Evolutionary conservation across 2,113 vertebrate genomes (phyloP).

Genomic region (Euleptes europaea): DNA sequence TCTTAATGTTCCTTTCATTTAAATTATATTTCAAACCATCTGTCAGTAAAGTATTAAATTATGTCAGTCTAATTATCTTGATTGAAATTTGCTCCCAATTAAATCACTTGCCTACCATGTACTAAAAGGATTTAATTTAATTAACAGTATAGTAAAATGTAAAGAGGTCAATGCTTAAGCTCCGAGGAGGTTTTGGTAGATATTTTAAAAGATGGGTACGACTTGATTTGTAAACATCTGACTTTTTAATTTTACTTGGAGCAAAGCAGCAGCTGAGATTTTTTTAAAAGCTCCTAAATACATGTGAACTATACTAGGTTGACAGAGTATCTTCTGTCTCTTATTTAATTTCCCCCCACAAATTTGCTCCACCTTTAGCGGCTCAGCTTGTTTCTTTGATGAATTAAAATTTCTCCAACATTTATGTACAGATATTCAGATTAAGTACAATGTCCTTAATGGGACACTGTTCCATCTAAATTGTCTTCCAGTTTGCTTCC

Average conservation of each 20-base stretch:
- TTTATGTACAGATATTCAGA: constrained; percentile 11
- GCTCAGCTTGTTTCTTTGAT: background rate
- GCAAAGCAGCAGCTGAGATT: background rate
- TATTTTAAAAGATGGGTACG: background rate
- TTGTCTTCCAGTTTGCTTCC: too few relatives aligned
- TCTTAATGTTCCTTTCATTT: constrained; percentile 17
- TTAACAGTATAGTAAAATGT: background rate
- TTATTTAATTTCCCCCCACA: background rate
- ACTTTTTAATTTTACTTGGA: background rate
- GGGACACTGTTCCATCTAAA: too few relatives aligned
- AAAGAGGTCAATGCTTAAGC: background rate
- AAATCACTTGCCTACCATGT: constrained; percentile 2
- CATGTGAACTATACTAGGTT: background rate
- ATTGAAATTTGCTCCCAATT: constrained; percentile 31
- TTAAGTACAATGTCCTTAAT: constrained; percentile 32
- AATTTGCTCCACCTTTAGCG: background rate
- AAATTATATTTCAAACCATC: constrained; percentile 22
- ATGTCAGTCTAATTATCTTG: constrained; percentile 16
- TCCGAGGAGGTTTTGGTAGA: background rate
- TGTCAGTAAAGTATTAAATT: constrained; percentile 15
- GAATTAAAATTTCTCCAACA: background rate
- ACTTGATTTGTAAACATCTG: background rate
- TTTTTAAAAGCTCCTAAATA: background rate
- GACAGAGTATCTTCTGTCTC: background rate
- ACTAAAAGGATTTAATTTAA: constrained; percentile 5